Evolutionary conservation across 1,140 invertebrate genomes (phyloP).

Genomic region (Pteromalus puparum): DNA sequence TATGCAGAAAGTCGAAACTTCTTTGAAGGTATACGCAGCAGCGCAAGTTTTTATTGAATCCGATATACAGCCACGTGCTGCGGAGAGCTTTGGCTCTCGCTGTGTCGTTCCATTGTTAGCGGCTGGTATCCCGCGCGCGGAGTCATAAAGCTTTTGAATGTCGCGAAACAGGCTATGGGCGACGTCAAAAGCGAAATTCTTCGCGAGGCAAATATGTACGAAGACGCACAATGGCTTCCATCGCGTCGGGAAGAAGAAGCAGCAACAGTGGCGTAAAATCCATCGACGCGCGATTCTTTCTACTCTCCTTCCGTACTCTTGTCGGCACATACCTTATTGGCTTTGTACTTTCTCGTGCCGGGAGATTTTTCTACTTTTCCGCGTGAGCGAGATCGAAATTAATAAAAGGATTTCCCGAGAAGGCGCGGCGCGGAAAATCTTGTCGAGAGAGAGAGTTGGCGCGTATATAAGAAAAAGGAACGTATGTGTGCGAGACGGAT

Average conservation of each 20-base stretch:
- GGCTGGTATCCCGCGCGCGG: background rate
- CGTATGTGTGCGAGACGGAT: background rate
- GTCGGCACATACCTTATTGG: background rate
- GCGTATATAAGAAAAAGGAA: background rate
- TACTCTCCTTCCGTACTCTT: no score
- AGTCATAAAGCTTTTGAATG: constrained; percentile 37
- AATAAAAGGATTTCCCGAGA: background rate
- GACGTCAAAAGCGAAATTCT: constrained; percentile 21
- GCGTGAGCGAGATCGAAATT: background rate
- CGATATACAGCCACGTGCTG: background rate
- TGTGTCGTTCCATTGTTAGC: constrained; percentile 19
- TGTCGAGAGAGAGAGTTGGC: background rate
- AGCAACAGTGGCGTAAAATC: background rate
- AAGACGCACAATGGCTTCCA: background rate
- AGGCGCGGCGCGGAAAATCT: background rate
- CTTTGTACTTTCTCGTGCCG: background rate
- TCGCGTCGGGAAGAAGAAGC: background rate
- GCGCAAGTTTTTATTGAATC: constrained; percentile 28
- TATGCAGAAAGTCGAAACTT: constrained; percentile 30
- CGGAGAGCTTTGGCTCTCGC: constrained; percentile 9
- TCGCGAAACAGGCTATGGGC: background rate
- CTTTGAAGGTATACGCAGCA: background rate
- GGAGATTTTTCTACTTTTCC: background rate
- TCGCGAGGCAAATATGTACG: constrained; percentile 29
- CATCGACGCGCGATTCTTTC: background rate